Evolutionary conservation across 2,888 invertebrate genomes (phyloP), one percentile per base, ranked within the genome.

Genomic region (Arge pagana): DNA sequence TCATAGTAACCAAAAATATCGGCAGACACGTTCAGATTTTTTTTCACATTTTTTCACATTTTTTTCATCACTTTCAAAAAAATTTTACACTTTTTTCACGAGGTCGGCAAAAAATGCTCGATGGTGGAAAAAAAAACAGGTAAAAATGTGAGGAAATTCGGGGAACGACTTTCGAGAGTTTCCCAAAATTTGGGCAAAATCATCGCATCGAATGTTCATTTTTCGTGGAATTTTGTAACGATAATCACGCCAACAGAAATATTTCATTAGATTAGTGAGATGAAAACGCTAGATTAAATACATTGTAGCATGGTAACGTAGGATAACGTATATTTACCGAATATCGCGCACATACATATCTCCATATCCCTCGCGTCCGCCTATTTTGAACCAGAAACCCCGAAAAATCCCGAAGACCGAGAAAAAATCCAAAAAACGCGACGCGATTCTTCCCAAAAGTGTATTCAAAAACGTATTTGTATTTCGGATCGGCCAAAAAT

Each of bases 401-500:
- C 16, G 15, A 8, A 35, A 15, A 33, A 5, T 15, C 4, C 11
- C n/a, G 23, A 33, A 6, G 35, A 45, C 10, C 19, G n/a, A 21
- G 13, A n/a, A 19, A 21, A 45, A 2, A 23, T 10, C 2, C 13
- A 31, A 3, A 10, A 8, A 23, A 15, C n/a, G n/a, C n/a, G 16
- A 13, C 21, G 11, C 28, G 8, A 31, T 35, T n/a, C 23, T 35
- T 33, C 15, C 45, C 33, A 23, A 45, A 45, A 45, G 15, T 35
- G 33, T 45, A 45, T 45, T 33, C 21, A 33, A 45, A n/a, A n/a
- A 45, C 31, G 45, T 45, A 21, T 15, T n/a, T n/a, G 50, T 54
- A 53, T 54, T 54, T 28, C 43, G 45, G 48, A 57, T 58, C 59
- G 58, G 56, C 56, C 54, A 59, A 60, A 55, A 42, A 50, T 58